Evolutionary conservation across 2,888 invertebrate species (phyloP).

Genomic region (Gasteruption jaculator): DNA sequence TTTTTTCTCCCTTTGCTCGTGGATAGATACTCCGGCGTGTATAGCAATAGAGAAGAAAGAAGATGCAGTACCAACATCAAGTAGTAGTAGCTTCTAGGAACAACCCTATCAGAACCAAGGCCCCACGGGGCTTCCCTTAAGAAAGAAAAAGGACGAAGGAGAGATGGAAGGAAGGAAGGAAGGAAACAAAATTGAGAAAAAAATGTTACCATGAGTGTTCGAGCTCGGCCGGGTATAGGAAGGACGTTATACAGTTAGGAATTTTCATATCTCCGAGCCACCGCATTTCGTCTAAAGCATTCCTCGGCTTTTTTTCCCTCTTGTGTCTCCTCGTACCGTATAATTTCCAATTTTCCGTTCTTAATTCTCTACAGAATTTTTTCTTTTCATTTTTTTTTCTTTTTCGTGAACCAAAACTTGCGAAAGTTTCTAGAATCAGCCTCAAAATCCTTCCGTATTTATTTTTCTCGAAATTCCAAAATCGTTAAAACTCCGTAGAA

Average conservation of each 20-base stretch:
- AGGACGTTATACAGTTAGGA: too few relatives aligned
- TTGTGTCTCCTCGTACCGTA: conserved; percentile 5
- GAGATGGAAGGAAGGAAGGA: conserved; percentile 14
- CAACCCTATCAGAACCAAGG: conserved; percentile 38
- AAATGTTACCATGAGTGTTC: conserved; percentile 7
- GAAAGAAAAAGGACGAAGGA: conserved; percentile 23
- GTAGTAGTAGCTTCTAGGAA: too few relatives aligned
- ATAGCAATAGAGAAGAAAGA: too few relatives aligned
- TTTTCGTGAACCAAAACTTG: too few relatives aligned
- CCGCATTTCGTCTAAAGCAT: conserved; percentile 13
- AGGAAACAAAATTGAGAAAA: conserved; percentile 11
- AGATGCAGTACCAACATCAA: too few relatives aligned
- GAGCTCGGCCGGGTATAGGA: conserved; percentile 32
- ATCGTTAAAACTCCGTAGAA: too few relatives aligned
- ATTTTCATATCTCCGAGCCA: conserved; percentile 43
- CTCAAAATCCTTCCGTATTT: too few relatives aligned
- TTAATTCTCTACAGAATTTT: too few relatives aligned
- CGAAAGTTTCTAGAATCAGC: too few relatives aligned
- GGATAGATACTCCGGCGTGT: conserved; percentile 12
- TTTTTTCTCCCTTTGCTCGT: neutral
- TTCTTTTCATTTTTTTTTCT: too few relatives aligned
- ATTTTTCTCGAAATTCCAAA: too few relatives aligned
- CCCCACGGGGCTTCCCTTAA: conserved; percentile 30
- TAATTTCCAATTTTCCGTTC: too few relatives aligned
- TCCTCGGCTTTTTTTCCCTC: neutral